phyloP scores from a whole-genome alignment of 2,797 vertebrate species.

The Molossus alvarezi region DNA sequence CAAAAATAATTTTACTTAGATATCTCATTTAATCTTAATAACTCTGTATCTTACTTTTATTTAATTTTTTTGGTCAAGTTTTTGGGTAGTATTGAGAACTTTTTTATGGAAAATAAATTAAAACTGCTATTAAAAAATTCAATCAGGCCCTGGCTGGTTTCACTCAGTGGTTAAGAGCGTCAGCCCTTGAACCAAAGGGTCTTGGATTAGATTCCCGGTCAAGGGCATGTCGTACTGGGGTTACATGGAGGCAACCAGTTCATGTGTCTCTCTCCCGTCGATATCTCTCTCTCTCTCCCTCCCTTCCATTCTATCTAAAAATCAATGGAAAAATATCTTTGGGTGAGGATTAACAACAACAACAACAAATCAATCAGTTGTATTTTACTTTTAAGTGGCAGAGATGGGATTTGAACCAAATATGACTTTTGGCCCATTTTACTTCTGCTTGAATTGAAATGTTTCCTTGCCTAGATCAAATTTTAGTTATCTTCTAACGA shows the following conservation, averaged over 20 bases:
- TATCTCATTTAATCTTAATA: slow-evolving; percentile 18
- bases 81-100: no score
- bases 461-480: neutral
- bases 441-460: neutral
- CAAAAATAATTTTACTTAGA: slow-evolving; percentile 43
- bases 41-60: neutral
- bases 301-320: no score
- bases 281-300: no score
- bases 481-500: neutral
- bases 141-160: neutral
- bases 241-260: no score
- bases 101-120: neutral
- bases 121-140: neutral
- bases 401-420: neutral
- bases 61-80: neutral
- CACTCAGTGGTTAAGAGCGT: neutral
- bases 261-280: no score
- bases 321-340: no score
- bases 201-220: no score
- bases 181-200: no score
- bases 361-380: neutral
- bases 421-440: neutral
- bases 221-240: no score
- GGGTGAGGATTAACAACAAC: no score
- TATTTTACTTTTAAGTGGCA: slow-evolving; percentile 10